Evolutionary conservation across 2,113 vertebrate species (phyloP).

Genomic region (Naja naja): DNA sequence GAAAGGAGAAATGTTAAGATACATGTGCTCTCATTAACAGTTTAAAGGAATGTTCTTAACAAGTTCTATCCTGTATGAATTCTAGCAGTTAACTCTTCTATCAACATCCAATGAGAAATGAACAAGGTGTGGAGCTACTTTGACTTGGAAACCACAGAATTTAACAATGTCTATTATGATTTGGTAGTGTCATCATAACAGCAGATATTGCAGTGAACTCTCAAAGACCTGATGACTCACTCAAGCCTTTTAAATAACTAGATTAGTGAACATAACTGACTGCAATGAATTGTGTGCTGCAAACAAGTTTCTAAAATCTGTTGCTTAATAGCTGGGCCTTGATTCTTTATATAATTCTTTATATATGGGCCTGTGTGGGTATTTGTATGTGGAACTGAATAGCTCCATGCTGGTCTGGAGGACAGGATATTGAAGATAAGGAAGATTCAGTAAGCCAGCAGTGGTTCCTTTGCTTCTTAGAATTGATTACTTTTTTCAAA

Average conservation of each 20-base stretch:
- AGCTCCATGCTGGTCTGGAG: neutral
- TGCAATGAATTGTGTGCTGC: neutral
- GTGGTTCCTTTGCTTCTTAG: neutral
- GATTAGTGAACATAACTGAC: neutral
- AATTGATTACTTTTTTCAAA: neutral
- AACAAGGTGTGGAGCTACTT: neutral
- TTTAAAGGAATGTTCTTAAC: neutral
- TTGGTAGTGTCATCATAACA: neutral
- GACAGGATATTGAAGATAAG: neutral
- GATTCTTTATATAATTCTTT: neutral
- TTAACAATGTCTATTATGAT: neutral
- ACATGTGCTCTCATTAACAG: neutral
- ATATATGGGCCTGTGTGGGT: neutral
- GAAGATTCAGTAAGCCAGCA: neutral
- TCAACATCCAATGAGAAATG: neutral
- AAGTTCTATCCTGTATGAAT: neutral
- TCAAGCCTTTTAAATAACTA: neutral
- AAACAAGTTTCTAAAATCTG: neutral
- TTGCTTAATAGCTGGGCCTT: neutral
- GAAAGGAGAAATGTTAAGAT: neutral
- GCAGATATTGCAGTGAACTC: conserved; percentile 6
- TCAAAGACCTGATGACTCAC: conserved; percentile 4
- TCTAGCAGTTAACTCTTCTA: neutral
- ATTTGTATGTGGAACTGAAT: neutral
- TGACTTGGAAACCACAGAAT: neutral